These are phyloP conservation scores for Merluccius polli DNA, from an alignment of 2,797 vertebrate genomes.

Conservation along the genomic window DNA sequence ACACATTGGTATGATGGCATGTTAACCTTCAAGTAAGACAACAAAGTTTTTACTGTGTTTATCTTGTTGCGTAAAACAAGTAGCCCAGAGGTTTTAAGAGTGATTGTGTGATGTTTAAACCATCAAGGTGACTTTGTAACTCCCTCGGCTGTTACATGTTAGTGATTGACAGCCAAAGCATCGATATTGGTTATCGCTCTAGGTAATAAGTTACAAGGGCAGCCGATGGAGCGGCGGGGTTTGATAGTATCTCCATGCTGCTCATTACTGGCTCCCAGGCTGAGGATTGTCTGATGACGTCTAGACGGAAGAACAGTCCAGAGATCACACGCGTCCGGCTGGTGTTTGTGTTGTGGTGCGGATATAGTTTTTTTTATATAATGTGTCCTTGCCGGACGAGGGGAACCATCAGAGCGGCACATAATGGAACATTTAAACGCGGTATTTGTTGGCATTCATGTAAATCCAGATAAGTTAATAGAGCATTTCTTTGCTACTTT, in stretches of 20 bases:
- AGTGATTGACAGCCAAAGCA: constrained; percentile 2
- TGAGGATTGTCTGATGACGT: neutral
- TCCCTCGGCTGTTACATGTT: neutral
- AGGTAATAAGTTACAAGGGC: constrained; percentile 1
- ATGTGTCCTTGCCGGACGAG: neutral
- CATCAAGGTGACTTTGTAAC: constrained; percentile 10
- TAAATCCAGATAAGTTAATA: neutral
- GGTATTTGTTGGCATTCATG: neutral
- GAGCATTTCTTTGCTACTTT: neutral
- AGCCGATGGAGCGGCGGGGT: neutral
- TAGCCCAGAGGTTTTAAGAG: constrained; percentile 12
- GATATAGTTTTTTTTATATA: neutral
- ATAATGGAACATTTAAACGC: neutral
- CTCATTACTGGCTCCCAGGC: neutral
- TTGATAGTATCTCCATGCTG: neutral
- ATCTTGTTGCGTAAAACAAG: too few species aligned
- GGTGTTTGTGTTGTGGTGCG: neutral
- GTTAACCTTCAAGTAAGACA: neutral
- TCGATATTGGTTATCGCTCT: constrained; percentile 7
- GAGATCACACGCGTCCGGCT: neutral
- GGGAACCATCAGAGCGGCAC: neutral
- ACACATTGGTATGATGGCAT: neutral
- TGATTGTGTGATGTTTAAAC: constrained; percentile 24
- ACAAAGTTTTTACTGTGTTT: neutral
- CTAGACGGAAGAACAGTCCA: neutral